Evolutionary conservation across 2,888 invertebrate genomes (phyloP), one percentile per base, ranked within the genome.

Genomic region (Ceratothoa steindachneri): DNA sequence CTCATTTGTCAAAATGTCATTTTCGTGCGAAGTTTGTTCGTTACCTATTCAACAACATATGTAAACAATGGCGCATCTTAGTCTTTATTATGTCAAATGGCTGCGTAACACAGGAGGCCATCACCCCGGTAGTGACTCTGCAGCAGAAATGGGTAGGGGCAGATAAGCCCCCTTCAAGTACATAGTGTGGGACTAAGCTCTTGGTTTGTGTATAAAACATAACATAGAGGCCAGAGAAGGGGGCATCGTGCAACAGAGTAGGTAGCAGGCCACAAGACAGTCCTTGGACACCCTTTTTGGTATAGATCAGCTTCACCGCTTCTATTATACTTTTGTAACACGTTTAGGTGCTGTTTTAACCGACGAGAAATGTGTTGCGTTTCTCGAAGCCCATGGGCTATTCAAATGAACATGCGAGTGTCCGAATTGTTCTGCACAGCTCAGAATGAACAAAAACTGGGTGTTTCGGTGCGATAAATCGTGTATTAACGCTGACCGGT

Each of bases 61-160:
- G 87, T 0, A 93, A 93, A 83, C 92, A 91, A 3, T 94, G 85
- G 83, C 95, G 95, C 91, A 94, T 92, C 81, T 93, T 91, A 0
- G 95, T 95, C 85, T 95, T 95, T 69, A 95, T 85, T 7, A 95
- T 94, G 84, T 95, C 95, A 0, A 93, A 93, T 0, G 95, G 95
- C 83, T 95, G 93, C 3, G 95, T 95, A 15, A 90, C 89, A 1
- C 90, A 83, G 0, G 94, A 93, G 0, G 95, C 93, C 41, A 92
- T 86, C 72, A 92, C 87, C 1, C 95, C 95, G 28, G 95, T 91
- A 0, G 89, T 82, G 5, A 93, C 83, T 0, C 94, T 95, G 84
- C 93, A 92, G 1, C 88, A 86, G 84, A 95, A 94, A 83, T 92
- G 89, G 22, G 89, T 83, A 12, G 89, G 86, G 55, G 90, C 74